Evolutionary conservation across 2,888 invertebrate species (phyloP), one percentile per base, ranked within the genome.

Genomic region (Leptinotarsa haldemani): DNA sequence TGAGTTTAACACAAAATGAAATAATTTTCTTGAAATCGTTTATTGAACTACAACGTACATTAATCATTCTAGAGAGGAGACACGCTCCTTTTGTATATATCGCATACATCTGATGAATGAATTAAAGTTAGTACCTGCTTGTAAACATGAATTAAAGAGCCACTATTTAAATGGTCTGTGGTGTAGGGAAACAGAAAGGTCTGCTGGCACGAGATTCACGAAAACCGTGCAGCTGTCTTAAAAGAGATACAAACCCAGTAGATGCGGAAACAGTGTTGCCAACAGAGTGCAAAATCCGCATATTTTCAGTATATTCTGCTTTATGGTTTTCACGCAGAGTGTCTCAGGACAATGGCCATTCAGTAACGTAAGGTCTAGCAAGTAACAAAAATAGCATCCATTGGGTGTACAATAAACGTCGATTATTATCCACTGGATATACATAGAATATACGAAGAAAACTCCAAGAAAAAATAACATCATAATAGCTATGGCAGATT

Each of bases 101-200:
- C 50, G 50, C 46, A 68, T 13, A 40, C 56, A 30, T 53, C 53
- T 68, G 56, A 68, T 68, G 56, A 68, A 68, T 68, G 68, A 68
- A 53, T 53, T 68, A 46, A 56, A 40, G 46, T 68, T 68, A 68
- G 68, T 68, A 68, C 68, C 68, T 68, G 53, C 68, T 68, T 68
- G 68, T 68, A 68, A 68, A 68, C 50, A 68, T 22, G 30, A 68
- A 68, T 67, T 67, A 50, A 69, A 70, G 64, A 64, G 65, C 70
- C 70, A 70, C 70, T 53, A 70, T 70, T 70, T 25, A 65, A 65
- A 70, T 65, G 70, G 70, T 22, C 46, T 53, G 70, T 65, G 70
- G 65, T 65, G 46, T 47, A 50, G 63, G 63, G 30, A 70, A 68
- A 68, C 68, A 68, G 68, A 68, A 56, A 68, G 53, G 56, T 18